A percentile compares a stretch with the other conserved stretches of the same genome.
phyloP scores from a whole-genome alignment of 2,113 vertebrate genomes.

The Prochilodus magdalenae region DNA sequence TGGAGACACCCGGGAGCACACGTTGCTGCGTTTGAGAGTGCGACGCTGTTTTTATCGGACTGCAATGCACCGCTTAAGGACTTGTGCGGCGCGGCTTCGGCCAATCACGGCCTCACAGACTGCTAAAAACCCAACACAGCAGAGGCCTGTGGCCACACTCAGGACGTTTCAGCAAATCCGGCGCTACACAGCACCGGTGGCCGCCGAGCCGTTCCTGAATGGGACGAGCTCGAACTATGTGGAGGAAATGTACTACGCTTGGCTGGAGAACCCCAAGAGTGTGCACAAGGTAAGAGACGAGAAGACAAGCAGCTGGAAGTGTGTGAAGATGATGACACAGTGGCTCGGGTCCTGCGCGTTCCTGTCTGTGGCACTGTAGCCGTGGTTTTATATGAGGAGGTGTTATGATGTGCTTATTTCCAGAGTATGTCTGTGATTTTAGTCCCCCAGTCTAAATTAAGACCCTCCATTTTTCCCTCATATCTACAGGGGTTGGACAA shows the following conservation, averaged over 20 bases:
- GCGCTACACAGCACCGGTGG: slow-evolving; percentile 90
- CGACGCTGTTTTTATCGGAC: slow-evolving; percentile 64
- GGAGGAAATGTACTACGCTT: slow-evolving; percentile 99
- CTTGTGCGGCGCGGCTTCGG: slow-evolving; percentile 95
- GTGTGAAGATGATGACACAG: background rate
- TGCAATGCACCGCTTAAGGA: slow-evolving; percentile 98
- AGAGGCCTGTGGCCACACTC: slow-evolving; percentile 72
- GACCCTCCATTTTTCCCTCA: too few species aligned
- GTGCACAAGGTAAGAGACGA: slow-evolving; percentile 95
- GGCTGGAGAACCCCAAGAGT: slow-evolving; percentile 98
- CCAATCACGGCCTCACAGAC: slow-evolving; percentile 68
- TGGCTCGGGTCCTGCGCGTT: too few species aligned
- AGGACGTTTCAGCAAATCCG: slow-evolving; percentile 92
- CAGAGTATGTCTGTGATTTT: too few species aligned
- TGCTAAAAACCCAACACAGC: slow-evolving; percentile 62
- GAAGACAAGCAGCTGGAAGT: background rate
- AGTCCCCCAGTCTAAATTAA: too few species aligned
- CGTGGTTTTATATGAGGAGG: too few species aligned
- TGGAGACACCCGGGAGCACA: slow-evolving; percentile 27
- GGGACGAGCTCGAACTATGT: slow-evolving; percentile 99
- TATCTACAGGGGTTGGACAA: too few species aligned
- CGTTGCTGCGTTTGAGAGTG: slow-evolving; percentile 48
- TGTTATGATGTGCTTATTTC: too few species aligned
- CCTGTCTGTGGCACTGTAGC: too few species aligned
- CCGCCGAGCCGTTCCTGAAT: slow-evolving; percentile 95